Evolutionary conservation across 2,113 vertebrate species (phyloP), one percentile per base, ranked within the genome.

Genomic region (Sakesphorus luctuosus): DNA sequence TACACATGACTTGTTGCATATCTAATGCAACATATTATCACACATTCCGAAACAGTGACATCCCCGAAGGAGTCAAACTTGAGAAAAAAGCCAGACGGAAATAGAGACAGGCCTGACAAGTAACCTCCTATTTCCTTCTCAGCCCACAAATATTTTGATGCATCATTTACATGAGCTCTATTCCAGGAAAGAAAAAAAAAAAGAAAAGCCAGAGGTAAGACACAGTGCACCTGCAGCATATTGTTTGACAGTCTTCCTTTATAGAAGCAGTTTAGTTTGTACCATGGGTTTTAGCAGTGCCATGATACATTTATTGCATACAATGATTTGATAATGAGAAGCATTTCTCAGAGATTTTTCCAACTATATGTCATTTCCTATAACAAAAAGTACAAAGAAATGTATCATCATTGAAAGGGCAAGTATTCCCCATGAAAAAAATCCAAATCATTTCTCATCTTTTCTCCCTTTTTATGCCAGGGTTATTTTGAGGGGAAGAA

Each of bases 1-100:
- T 96, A 84, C 88, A 94, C 91, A 90, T 94, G 93, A 96, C 87
- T 90, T 96, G 89, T 96, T 95, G 87, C 84, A 85, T 95, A 91
- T 78, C 74, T 93, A 93, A 87, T 91, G 78, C 68, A 90, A 94
- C 18, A 10, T 86, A 73, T 92, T 83, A 85, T 80, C 67, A 80
- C 75, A 55, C 89, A 90, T 95, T 89, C 87, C 67, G 89, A 90
- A 92, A 65, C 26, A 86, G 18, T 1, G 1, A 74, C 66, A 80
- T 66, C 36, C 66, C 46, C 91, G 36, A 78, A 91, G 40, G 35
- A 96, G 52, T 75, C 52, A 74, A 88, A 84, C 61, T 66, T 52
- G 67, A 40, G 49, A 82, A 73, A 92, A 92, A 75, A 79, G 10
- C 33, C 78, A 94, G 61, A 38, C 11, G 66, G 77, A 84, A 94